Evolutionary conservation across 1,140 invertebrate genomes (phyloP), one percentile per base, ranked within the genome.

Genomic region (Leptestheria dahalacensis): DNA sequence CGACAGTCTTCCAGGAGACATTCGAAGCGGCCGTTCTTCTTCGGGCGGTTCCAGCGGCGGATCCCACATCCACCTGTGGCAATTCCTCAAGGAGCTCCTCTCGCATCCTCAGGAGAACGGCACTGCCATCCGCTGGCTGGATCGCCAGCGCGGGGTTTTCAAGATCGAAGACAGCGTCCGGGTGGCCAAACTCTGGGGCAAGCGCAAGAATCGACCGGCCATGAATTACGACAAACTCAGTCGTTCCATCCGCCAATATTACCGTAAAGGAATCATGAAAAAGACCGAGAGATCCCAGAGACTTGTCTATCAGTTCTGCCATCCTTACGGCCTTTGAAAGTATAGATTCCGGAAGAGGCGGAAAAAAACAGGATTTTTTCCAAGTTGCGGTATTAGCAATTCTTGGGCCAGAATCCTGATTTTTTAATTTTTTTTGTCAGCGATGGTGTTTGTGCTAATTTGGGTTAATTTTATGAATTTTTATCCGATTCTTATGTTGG

Each of bases 141-240:
- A 99, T 69, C 81, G 92, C 65, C 79, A 77, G 68, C 88, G 90
- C 71, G 93, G 95, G 15, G 88, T 98, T 10, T 99, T 99, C 78
- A 99, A 98, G 77, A 99, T 99, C 69, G 95, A 99, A 72, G 94
- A 98, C 75, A 97, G 92, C 4, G 91, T 95, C 20, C 80, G 88
- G 62, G 92, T 99, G 21, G 96, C 96, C 0, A 79, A 85, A 61
- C 78, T 97, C 3, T 99, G 96, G 96, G 96, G 96, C 41, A 84
- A 88, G 63, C 78, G 95, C 48, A 99, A 99, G 73, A 99, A 99
- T 75, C 78, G 95, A 12, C 93, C 95, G 0, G 92, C 93, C 2
- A 99, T 99, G 95, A 99, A 99, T 75, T 99, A 99, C 74, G 96
- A 99, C 77, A 99, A 99, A 71, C 75, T 99, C 29, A 96, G 91